Evolutionary conservation across 2,888 invertebrate genomes (phyloP).

Genomic region (Keiferia lycopersicella): DNA sequence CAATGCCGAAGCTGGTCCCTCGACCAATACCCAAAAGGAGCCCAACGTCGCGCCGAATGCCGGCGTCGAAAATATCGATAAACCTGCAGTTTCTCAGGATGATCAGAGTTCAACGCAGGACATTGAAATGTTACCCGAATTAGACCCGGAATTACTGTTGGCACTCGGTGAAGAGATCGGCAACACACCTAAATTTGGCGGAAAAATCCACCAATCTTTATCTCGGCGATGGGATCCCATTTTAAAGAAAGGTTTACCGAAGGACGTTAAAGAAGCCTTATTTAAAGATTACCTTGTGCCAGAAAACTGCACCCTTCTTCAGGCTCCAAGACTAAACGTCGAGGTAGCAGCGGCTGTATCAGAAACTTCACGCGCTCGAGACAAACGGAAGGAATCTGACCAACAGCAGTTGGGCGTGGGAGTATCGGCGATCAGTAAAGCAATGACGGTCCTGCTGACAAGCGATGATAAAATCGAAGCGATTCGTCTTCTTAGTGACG

Average conservation of each 20-base stretch:
- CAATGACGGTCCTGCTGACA: constrained; percentile 25
- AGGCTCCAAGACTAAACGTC: constrained; percentile 29
- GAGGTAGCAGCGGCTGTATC: constrained; percentile 29
- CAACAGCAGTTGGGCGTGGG: constrained; percentile 32
- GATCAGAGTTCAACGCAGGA: background rate
- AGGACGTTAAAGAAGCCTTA: constrained; percentile 30
- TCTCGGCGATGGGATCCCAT: constrained; percentile 29
- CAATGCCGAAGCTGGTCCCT: background rate
- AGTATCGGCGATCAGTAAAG: constrained; percentile 30
- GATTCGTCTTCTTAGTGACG: constrained; percentile 29
- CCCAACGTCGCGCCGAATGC: background rate
- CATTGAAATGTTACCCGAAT: background rate
- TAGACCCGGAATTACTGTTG: constrained; percentile 30
- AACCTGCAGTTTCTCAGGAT: no score
- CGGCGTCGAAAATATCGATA: no score
- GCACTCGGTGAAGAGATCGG: constrained; percentile 30
- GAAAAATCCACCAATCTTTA: constrained; percentile 30
- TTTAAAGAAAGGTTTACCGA: constrained; percentile 30
- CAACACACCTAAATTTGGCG: constrained; percentile 26
- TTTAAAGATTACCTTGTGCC: constrained; percentile 27
- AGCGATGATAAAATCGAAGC: constrained; percentile 26
- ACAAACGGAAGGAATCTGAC: constrained; percentile 24
- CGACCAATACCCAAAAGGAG: background rate
- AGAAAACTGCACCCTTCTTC: constrained; percentile 30
- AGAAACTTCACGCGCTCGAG: constrained; percentile 26